Conservation (phyloP, 2,797 vertebrate genomes). For the Peromyscus melanophrys region DNA sequence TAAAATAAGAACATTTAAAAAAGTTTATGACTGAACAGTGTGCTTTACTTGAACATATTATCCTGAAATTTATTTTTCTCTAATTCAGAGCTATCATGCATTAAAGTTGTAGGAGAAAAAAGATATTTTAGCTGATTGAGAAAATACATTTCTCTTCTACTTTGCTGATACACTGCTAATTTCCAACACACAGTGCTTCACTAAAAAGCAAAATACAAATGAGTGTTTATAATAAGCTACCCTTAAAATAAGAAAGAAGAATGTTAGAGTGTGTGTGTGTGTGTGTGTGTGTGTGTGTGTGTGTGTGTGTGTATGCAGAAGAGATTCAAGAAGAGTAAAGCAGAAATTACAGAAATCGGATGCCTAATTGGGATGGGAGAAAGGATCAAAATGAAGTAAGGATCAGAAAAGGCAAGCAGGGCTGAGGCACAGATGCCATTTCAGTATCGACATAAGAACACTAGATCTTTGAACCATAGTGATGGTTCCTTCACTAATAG, state of each 20-base stretch:
- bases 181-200: background rate
- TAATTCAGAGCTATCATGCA: conserved; percentile 16
- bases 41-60: conserved; percentile 41
- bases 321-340: background rate
- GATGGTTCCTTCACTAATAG: background rate
- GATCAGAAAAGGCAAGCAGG: background rate
- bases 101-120: conserved; percentile 44
- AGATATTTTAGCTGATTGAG: conserved; percentile 31
- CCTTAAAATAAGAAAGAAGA: conserved; percentile 24
- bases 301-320: background rate
- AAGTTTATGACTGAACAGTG: conserved; percentile 65
- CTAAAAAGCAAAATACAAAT: conserved; percentile 27
- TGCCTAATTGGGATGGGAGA: background rate
- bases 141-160: background rate
- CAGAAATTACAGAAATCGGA: conserved; percentile 12
- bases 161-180: conserved; percentile 45
- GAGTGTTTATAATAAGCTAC: background rate
- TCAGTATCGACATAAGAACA: background rate
- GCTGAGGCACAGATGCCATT: background rate
- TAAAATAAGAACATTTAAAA: conserved; percentile 70
- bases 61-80: conserved; percentile 43
- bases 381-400: background rate
- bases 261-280: background rate
- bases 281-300: background rate
- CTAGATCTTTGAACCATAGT: background rate